Evolutionary conservation across 2,888 invertebrate genomes (phyloP).

Genomic region (Chalcosyrphus nemorum): DNA sequence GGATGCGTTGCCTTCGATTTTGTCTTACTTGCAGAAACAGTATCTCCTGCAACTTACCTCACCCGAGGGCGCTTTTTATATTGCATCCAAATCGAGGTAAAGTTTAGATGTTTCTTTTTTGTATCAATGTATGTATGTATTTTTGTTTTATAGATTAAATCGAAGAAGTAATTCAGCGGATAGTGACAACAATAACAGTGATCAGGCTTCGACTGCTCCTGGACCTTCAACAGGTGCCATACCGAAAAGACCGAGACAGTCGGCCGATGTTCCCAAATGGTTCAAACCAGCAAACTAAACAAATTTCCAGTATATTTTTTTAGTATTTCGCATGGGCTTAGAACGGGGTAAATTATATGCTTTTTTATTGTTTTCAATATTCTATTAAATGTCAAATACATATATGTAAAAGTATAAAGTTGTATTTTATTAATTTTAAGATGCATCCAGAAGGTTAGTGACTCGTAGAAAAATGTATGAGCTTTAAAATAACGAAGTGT

Average conservation of each 20-base stretch:
- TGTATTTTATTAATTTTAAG: background rate
- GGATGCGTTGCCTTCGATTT: slow-evolving; percentile 77
- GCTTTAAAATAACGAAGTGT: no score
- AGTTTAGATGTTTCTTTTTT: background rate
- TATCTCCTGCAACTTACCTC: slow-evolving; percentile 85
- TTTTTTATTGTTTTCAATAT: slow-evolving; percentile 43
- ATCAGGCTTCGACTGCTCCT: slow-evolving; percentile 26
- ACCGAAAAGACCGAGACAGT: slow-evolving; percentile 75
- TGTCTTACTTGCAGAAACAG: slow-evolving; percentile 84
- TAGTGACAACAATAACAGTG: background rate
- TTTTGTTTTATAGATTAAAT: slow-evolving; percentile 18
- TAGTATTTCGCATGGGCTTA: background rate
- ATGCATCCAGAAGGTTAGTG: no score
- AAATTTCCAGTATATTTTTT: background rate
- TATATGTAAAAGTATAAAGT: background rate
- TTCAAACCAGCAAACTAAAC: slow-evolving; percentile 17
- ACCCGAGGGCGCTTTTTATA: slow-evolving; percentile 86
- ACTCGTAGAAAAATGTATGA: no score
- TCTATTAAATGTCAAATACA: slow-evolving; percentile 28
- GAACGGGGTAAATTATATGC: background rate
- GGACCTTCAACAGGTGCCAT: slow-evolving; percentile 75
- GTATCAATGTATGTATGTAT: background rate
- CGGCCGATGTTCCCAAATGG: slow-evolving; percentile 31
- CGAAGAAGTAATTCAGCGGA: background rate
- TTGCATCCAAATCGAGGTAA: slow-evolving; percentile 87